phyloP scores from a whole-genome alignment of 2,797 vertebrate genomes.

The Triplophysa yarkandensis region DNA sequence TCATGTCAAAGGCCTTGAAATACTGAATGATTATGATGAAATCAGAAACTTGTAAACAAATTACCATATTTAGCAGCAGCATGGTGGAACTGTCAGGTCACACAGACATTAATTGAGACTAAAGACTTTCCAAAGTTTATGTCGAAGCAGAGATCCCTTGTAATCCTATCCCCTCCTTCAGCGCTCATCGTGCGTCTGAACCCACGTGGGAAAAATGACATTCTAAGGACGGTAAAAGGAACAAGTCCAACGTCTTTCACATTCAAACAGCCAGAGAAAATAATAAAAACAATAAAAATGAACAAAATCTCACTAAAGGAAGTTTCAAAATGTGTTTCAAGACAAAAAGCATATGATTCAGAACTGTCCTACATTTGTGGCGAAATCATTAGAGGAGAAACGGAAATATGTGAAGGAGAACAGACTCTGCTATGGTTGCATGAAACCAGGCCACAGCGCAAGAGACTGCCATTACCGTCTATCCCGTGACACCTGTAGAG shows the following conservation, averaged over 20 bases:
- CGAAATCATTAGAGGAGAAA: constrained; percentile 6
- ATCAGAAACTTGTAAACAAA: constrained; percentile 41
- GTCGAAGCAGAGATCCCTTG: constrained; percentile 33
- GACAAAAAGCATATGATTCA: constrained; percentile 9
- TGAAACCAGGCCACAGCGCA: constrained; percentile 6
- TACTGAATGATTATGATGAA: constrained; percentile 41
- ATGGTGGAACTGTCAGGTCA: constrained; percentile 29
- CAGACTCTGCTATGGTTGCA: constrained; percentile 30
- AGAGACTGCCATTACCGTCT: background rate
- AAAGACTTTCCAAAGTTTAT: constrained; percentile 34
- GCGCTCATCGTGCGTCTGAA: background rate
- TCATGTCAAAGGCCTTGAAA: constrained; percentile 28
- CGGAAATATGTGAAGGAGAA: constrained; percentile 24
- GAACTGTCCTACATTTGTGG: background rate
- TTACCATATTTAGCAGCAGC: constrained; percentile 31
- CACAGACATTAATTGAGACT: background rate
- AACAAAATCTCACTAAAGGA: background rate
- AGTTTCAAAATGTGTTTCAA: constrained; percentile 4
- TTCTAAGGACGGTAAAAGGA: background rate
- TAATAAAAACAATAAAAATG: background rate
- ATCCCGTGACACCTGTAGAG: constrained; percentile 5
- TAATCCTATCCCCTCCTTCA: constrained; percentile 38
- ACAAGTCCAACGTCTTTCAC: background rate
- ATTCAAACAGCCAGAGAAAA: background rate
- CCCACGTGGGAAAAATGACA: background rate